Percentiles rank a stretch among this genome's conserved stretches.
Conservation (phyloP, 2,113 vertebrate species). For the Crocuta crocuta region DNA sequence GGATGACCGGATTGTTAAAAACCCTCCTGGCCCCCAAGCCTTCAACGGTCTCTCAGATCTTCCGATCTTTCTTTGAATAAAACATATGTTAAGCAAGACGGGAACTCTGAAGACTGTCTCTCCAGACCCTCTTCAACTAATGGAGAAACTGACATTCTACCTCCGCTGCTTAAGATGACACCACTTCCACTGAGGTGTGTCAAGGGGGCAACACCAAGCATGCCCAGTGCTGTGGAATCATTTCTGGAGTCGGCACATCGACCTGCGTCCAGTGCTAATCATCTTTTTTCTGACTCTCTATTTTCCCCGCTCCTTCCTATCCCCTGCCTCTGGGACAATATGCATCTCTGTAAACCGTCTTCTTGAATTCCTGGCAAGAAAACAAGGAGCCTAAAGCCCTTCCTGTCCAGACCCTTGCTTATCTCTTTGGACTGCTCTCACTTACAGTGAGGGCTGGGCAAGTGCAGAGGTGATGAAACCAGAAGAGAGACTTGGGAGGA, state of each 20-base stretch:
- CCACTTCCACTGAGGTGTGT: background rate
- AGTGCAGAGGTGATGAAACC: background rate
- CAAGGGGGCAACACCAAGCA: background rate
- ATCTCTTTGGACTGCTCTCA: background rate
- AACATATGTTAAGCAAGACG: background rate
- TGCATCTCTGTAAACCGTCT: background rate
- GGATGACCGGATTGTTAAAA: background rate
- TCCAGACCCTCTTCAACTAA: background rate
- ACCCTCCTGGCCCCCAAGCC: background rate
- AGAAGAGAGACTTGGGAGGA: background rate
- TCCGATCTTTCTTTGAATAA: constrained; percentile 36
- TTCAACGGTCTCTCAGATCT: background rate
- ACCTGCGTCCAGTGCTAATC: background rate
- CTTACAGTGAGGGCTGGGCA: background rate
- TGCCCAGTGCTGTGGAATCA: too few species aligned
- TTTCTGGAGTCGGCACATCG: background rate
- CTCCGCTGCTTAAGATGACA: background rate
- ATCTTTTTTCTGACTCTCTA: background rate
- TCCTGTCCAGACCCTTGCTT: fast-evolving
- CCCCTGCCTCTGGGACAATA: background rate
- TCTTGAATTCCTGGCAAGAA: background rate
- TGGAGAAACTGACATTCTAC: background rate
- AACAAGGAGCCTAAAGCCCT: background rate
- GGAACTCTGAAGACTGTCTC: background rate
- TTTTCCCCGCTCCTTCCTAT: background rate